Evolutionary conservation across 2,888 invertebrate species (phyloP), one percentile per base, ranked within the genome.

Genomic region (Falcaria lacertinaria): DNA sequence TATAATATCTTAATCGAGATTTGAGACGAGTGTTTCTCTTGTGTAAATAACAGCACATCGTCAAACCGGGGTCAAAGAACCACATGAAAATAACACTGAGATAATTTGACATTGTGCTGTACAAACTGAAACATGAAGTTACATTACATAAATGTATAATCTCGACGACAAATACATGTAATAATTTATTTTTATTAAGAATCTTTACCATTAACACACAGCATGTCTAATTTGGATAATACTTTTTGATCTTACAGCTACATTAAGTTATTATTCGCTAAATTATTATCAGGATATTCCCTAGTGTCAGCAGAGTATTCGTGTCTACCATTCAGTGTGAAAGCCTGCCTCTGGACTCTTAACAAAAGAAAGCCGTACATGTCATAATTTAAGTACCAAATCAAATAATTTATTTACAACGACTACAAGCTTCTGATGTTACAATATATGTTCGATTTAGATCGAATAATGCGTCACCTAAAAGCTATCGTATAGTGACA

Each of bases 171-270:
- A n/a, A 69, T 60, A 60, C 59, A 71, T 66, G 57, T 72, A 69
- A 63, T 71, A 72, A 65, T 72, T 68, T 73, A 60, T 72, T 69
- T 69, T 19, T 70, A 16, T 77, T 68, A 76, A 74, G 75, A 79
- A 80, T 76, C 59, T 71, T 49, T 64, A 60, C 57, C 59, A 72
- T 69, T 74, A 83, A 86, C 86, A 86, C 84, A 83, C 80, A 83
- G 83, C 83, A 74, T 83, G 71, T 74, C 85, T 85, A 86, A 76
- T 76, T 84, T 85, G 87, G 84, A 80, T 87, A 88, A 88, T 88
- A 88, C 88, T 88, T 88, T 74, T 84, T 76, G 74, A 80, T 76
- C 87, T 87, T 86, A 81, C 48, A 71, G 51, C 81, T 83, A 83
- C 64, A 61, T 74, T 83, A 83, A 63, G 61, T 74, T 72, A 70